phyloP scores from a whole-genome alignment of 2,888 invertebrate species.

The Nomada fabriciana region DNA sequence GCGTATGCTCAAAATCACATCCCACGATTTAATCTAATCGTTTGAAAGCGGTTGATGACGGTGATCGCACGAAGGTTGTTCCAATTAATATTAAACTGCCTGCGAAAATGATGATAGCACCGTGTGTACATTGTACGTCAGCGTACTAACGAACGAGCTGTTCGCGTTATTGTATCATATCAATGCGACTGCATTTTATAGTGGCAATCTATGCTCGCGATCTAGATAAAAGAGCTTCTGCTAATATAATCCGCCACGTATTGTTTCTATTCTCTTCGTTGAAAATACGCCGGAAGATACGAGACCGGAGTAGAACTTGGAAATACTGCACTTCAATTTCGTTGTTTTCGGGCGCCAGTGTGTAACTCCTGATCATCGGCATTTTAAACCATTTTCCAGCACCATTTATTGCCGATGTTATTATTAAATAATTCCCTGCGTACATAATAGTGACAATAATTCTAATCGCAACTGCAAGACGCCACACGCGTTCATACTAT shows the following conservation, averaged over 20 bases:
- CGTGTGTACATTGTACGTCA: constrained; percentile 21
- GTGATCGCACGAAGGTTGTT: constrained; percentile 76
- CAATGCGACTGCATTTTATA: neutral
- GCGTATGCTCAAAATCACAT: constrained; percentile 50
- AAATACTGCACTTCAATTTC: neutral
- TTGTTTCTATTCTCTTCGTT: too few relatives aligned
- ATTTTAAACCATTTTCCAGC: neutral
- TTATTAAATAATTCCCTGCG: neutral
- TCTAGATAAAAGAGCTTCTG: neutral
- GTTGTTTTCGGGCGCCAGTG: neutral
- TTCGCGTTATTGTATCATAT: constrained; percentile 1
- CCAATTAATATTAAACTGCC: constrained; percentile 77
- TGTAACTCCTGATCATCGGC: neutral
- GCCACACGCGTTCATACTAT: neutral
- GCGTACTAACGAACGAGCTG: constrained; percentile 41
- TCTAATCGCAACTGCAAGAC: too few relatives aligned
- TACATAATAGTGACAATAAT: neutral
- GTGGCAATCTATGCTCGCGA: neutral
- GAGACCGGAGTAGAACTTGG: too few relatives aligned
- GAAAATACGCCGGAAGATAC: too few relatives aligned
- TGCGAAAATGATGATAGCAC: constrained; percentile 56
- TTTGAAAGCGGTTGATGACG: constrained; percentile 66
- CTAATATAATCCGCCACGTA: too few relatives aligned
- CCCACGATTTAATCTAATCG: constrained; percentile 66
- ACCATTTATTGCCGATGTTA: neutral